Evolutionary conservation across 2,888 invertebrate species (phyloP).

Genomic region (Lordiphosa fenestrarum): DNA sequence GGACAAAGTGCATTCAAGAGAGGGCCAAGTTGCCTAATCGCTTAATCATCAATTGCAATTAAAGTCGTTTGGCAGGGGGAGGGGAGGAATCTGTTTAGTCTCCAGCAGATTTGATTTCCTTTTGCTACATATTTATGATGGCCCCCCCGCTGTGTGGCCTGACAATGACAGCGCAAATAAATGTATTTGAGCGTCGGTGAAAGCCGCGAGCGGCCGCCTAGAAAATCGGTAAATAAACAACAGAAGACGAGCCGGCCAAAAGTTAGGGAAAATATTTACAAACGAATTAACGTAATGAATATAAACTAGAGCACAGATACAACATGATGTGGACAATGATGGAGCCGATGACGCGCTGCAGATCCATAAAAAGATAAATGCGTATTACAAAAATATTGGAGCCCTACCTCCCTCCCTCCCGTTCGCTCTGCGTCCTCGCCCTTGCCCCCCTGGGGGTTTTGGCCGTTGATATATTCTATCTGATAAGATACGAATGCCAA

Average conservation of each 20-base stretch:
- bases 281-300: slow-evolving; percentile 73
- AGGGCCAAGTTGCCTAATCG: too few species aligned
- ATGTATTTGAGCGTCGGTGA: too few species aligned
- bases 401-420: neutral
- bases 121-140: too few species aligned
- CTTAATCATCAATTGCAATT: too few species aligned
- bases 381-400: slow-evolving; percentile 35
- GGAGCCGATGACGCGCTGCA: slow-evolving; percentile 27
- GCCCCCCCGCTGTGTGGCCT: too few species aligned
- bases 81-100: too few species aligned
- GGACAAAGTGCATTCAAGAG: too few species aligned
- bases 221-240: too few species aligned
- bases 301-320: slow-evolving; percentile 61
- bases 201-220: too few species aligned
- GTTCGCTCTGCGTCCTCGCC: neutral
- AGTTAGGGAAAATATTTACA: slow-evolving; percentile 72
- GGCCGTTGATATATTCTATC: slow-evolving; percentile 7
- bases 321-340: slow-evolving; percentile 20
- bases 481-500: slow-evolving; percentile 40
- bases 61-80: too few species aligned
- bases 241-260: slow-evolving; percentile 31
- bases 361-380: slow-evolving; percentile 46
- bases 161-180: too few species aligned
- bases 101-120: too few species aligned
- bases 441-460: neutral